Conservation (phyloP, 2,797 vertebrate genomes). For the Amniataba percoides region DNA sequence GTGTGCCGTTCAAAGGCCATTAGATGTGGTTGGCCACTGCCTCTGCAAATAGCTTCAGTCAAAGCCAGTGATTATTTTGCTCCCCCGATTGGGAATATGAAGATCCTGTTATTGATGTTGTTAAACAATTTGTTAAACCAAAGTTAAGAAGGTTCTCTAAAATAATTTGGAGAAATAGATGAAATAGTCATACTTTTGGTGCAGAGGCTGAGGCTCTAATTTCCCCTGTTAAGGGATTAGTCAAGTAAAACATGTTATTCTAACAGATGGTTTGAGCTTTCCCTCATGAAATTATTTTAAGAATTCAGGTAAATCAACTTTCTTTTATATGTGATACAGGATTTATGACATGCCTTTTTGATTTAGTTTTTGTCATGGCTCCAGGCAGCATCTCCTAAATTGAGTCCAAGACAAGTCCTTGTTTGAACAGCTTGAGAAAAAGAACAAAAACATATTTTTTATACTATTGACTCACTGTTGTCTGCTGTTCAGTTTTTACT, state of each 20-base stretch:
- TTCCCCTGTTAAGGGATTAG: too few species aligned
- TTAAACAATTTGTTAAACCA: too few species aligned
- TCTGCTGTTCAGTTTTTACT: not conserved
- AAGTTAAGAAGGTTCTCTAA: not conserved
- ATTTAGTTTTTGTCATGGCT: not conserved
- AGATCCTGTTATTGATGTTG: not conserved
- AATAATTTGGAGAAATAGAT: not conserved
- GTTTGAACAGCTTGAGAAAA: not conserved
- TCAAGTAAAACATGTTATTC: too few species aligned
- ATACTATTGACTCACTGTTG: not conserved
- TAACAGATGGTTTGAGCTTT: not conserved
- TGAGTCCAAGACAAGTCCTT: not conserved
- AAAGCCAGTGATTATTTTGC: conserved; percentile 17
- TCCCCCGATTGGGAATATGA: not conserved
- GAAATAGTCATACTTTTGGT: not conserved
- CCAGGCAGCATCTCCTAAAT: not conserved
- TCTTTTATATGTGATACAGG: not conserved
- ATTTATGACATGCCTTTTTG: not conserved
- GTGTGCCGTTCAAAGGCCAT: conserved; percentile 43
- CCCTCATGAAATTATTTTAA: not conserved
- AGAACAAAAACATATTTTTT: not conserved
- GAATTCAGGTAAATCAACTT: not conserved
- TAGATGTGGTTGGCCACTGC: conserved; percentile 22
- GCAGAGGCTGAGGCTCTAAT: not conserved
- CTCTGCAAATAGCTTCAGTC: conserved; percentile 27